Conservation (phyloP, 2,113 vertebrate species). For the Cephalopholis sonnerati region DNA sequence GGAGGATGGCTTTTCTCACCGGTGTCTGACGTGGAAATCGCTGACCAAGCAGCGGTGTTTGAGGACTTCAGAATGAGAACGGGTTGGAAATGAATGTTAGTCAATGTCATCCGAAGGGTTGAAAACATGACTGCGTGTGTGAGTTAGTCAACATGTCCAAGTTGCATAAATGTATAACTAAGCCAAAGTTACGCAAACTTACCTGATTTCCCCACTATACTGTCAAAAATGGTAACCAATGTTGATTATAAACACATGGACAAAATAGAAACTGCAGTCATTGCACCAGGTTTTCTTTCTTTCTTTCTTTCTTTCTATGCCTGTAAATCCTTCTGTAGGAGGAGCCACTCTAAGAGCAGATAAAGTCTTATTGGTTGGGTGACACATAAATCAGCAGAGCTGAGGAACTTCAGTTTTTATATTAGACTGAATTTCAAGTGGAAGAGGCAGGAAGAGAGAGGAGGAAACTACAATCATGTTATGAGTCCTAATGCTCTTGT, state of each 20-base stretch:
- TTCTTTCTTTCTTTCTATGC: background rate
- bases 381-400: background rate
- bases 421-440: background rate
- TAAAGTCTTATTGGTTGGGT: background rate
- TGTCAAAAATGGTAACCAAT: background rate
- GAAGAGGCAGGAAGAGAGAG: background rate
- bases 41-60: too few species aligned
- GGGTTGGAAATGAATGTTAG: too few species aligned
- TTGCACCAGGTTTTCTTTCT: background rate
- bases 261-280: background rate
- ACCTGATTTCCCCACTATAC: background rate
- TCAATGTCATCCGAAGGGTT: too few species aligned
- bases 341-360: background rate
- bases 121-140: too few species aligned
- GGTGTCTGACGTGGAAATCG: too few species aligned
- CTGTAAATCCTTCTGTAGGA: background rate
- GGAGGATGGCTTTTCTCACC: too few species aligned
- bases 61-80: too few species aligned
- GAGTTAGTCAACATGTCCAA: too few species aligned
- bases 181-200: too few species aligned
- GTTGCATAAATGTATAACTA: too few species aligned
- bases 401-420: background rate
- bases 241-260: background rate
- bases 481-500: constrained; percentile 17
- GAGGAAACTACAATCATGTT: background rate